phyloP scores from a whole-genome alignment of 2,113 vertebrate genomes.

The Puma concolor region DNA sequence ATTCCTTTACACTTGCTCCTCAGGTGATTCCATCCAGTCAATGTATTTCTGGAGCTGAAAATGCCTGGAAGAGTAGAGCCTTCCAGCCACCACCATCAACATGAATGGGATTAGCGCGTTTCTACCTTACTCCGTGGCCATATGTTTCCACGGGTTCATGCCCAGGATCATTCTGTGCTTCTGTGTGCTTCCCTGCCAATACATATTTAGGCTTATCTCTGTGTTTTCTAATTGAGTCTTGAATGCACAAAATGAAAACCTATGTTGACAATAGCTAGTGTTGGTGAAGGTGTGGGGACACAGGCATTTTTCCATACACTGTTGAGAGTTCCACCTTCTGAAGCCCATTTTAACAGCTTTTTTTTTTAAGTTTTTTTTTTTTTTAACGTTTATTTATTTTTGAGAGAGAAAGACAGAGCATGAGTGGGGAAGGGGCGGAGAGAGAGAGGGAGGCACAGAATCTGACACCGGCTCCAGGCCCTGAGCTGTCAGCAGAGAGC shows the following conservation, averaged over 20 bases:
- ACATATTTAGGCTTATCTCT: background rate
- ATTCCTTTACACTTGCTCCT: slow-evolving; percentile 75
- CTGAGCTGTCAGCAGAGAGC: background rate
- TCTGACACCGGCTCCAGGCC: background rate
- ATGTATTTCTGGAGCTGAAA: slow-evolving; percentile 30
- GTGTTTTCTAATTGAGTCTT: background rate
- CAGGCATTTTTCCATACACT: background rate
- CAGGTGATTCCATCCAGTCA: background rate
- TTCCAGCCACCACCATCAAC: background rate
- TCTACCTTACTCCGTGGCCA: background rate
- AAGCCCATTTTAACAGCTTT: background rate
- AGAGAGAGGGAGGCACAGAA: background rate
- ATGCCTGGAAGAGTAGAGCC: background rate
- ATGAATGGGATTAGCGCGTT: accelerated
- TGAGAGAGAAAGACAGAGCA: background rate
- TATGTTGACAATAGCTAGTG: background rate
- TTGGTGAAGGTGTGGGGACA: background rate
- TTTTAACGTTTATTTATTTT: background rate
- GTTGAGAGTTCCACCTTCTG: background rate
- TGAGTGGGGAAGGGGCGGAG: background rate
- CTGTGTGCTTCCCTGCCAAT: background rate
- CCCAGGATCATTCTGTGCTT: background rate
- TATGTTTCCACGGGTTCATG: slow-evolving; percentile 1
- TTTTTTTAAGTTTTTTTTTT: background rate
- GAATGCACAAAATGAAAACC: background rate